Evolutionary conservation across 2,113 vertebrate genomes (phyloP).

Genomic region (Odontesthes bonariensis): DNA sequence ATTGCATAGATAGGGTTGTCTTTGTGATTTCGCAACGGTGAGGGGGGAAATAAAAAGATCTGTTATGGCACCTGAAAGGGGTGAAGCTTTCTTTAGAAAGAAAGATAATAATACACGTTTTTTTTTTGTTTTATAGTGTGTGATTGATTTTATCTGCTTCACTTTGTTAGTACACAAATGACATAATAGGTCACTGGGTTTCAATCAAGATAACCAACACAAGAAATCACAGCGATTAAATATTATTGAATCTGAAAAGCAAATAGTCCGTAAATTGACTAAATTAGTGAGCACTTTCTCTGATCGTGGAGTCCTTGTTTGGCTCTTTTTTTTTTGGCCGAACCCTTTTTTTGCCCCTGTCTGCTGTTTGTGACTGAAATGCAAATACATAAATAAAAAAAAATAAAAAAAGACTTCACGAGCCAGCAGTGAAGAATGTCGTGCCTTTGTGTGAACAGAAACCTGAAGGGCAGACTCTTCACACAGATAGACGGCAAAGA

Average conservation of each 20-base stretch:
- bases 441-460: background rate
- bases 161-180: background rate
- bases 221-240: background rate
- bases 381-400: too few species aligned
- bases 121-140: background rate
- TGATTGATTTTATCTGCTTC: background rate
- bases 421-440: background rate
- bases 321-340: constrained; percentile 7
- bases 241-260: background rate
- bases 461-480: background rate
- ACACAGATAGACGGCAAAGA: background rate
- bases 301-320: background rate
- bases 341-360: fast-evolving
- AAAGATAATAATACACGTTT: background rate
- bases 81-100: background rate
- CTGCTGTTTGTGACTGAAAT: background rate
- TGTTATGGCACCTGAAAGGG: too few species aligned
- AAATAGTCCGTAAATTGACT: background rate
- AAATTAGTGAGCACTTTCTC: background rate
- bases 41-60: background rate
- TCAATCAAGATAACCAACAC: background rate
- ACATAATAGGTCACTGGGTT: background rate
- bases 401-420: background rate
- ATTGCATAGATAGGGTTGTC: background rate
- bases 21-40: background rate